These are phyloP conservation scores for Campylomormyrus numenius DNA, from an alignment of 2,113 vertebrate genomes.

Conservation along the genomic window DNA sequence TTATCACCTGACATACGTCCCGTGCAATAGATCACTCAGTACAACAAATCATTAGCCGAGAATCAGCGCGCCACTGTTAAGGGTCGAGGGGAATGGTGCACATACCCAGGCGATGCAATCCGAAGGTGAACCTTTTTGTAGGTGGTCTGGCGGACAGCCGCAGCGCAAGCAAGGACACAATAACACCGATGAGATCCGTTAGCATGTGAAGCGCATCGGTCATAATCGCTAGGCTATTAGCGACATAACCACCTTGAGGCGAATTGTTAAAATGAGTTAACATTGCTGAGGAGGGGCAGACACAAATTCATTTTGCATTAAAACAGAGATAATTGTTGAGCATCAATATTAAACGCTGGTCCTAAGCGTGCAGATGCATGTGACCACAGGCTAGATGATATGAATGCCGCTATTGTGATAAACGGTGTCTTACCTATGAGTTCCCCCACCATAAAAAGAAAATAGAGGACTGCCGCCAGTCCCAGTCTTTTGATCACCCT, in stretches of 20 bases:
- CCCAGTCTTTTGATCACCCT: conserved; percentile 72
- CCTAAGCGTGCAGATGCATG: not conserved
- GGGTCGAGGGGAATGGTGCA: not conserved
- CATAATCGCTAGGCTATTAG: conserved; percentile 96
- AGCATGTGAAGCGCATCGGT: conserved; percentile 94
- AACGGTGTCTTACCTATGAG: conserved; percentile 74
- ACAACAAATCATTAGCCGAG: not conserved
- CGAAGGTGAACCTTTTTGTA: conserved; percentile 85
- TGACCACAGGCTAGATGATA: not conserved
- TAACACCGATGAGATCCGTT: conserved; percentile 86
- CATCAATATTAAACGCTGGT: not conserved
- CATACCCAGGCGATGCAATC: conserved; percentile 89
- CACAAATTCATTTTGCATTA: not conserved
- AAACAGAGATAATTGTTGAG: not conserved
- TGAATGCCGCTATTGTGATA: not conserved
- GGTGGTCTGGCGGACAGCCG: conserved; percentile 89
- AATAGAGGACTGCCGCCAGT: conserved; percentile 77
- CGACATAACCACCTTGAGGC: conserved; percentile 81
- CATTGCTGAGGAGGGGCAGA: not conserved
- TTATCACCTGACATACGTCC: not conserved
- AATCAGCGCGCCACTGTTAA: not conserved
- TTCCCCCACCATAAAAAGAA: conserved; percentile 87
- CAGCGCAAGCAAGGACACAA: conserved; percentile 86
- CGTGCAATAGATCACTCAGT: not conserved
- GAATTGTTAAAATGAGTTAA: conserved; percentile 35